These are phyloP conservation scores for Diplazon laetatorius DNA, from an alignment of 2,888 invertebrate species.

Conservation along the genomic window DNA sequence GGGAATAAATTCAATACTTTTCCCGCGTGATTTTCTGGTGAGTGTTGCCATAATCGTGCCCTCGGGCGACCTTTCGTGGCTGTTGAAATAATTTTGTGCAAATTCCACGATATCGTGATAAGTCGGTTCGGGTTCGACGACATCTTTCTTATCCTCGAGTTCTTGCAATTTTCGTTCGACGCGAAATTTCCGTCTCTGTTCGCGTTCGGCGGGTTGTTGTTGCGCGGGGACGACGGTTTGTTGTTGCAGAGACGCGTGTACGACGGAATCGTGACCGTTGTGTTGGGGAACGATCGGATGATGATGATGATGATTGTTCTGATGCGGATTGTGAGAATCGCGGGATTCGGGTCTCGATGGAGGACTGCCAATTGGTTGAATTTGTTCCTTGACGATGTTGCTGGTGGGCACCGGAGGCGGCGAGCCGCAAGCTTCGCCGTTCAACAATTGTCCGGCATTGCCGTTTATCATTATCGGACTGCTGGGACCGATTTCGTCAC, in stretches of 20 bases:
- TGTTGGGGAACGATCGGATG: slow-evolving; percentile 67
- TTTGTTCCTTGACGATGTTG: slow-evolving; percentile 75
- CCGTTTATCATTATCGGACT: slow-evolving; percentile 77
- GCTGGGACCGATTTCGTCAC: slow-evolving; percentile 83
- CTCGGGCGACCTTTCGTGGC: slow-evolving; percentile 93
- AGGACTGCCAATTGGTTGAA: slow-evolving; percentile 70
- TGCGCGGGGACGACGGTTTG: slow-evolving; percentile 57
- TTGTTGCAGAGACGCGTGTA: slow-evolving; percentile 1
- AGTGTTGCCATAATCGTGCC: slow-evolving; percentile 94
- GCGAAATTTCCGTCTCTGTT: slow-evolving; percentile 91
- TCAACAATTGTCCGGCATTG: slow-evolving; percentile 69
- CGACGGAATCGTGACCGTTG: slow-evolving; percentile 65
- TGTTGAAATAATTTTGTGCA: slow-evolving; percentile 96
- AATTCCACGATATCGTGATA: slow-evolving; percentile 94
- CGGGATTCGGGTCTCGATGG: slow-evolving; percentile 75
- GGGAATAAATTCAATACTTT: slow-evolving; percentile 90
- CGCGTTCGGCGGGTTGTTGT: slow-evolving; percentile 86
- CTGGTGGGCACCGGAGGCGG: slow-evolving; percentile 75
- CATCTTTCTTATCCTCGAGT: slow-evolving; percentile 86
- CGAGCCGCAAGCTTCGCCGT: slow-evolving; percentile 74
- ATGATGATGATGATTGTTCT: slow-evolving; percentile 64
- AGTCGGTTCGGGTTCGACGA: slow-evolving; percentile 83
- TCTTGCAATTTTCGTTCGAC: slow-evolving; percentile 94
- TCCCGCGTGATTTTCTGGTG: slow-evolving; percentile 88
- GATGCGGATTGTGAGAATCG: slow-evolving; percentile 72